Evolutionary conservation across 2,888 invertebrate genomes (phyloP).

Genomic region (Brachypalpus laphriformis): DNA sequence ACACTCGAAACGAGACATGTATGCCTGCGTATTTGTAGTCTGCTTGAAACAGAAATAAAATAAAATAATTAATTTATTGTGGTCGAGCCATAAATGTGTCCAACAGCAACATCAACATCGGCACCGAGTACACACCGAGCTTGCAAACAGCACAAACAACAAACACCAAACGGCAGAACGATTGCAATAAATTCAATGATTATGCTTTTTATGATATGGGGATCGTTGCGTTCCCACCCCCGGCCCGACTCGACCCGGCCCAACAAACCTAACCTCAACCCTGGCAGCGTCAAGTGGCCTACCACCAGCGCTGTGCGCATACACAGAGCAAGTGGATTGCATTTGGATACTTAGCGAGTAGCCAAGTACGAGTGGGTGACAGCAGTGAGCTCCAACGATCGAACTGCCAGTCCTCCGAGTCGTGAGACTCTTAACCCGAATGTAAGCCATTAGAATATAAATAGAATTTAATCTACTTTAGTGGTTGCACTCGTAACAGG

Average conservation of each 20-base stretch:
- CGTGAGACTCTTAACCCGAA: constrained; percentile 70
- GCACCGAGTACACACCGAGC: constrained; percentile 17
- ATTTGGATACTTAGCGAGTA: constrained; percentile 43
- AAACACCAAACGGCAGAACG: constrained; percentile 55
- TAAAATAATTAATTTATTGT: constrained; percentile 74
- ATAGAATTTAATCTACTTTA: constrained; percentile 72
- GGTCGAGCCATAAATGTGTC: constrained; percentile 70
- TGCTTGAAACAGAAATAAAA: constrained; percentile 70
- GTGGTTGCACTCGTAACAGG: constrained; percentile 67
- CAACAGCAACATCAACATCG: constrained; percentile 59
- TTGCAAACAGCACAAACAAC: constrained; percentile 26
- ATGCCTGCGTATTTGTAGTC: constrained; percentile 52
- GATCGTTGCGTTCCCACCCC: constrained; percentile 21
- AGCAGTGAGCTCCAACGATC: constrained; percentile 53
- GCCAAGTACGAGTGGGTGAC: constrained; percentile 66
- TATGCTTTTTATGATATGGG: constrained; percentile 69
- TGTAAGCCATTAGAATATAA: constrained; percentile 73
- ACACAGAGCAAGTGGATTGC: constrained; percentile 39
- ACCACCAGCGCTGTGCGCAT: constrained; percentile 9
- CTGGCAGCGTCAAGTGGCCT: constrained; percentile 57
- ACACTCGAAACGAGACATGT: constrained; percentile 37
- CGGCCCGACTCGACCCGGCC: not conserved
- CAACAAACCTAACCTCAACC: constrained; percentile 39
- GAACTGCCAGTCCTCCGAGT: constrained; percentile 49
- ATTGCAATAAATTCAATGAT: constrained; percentile 73